These are phyloP conservation scores for Danaus chrysippus DNA, from an alignment of 2,888 invertebrate genomes.

Conservation along the genomic window DNA sequence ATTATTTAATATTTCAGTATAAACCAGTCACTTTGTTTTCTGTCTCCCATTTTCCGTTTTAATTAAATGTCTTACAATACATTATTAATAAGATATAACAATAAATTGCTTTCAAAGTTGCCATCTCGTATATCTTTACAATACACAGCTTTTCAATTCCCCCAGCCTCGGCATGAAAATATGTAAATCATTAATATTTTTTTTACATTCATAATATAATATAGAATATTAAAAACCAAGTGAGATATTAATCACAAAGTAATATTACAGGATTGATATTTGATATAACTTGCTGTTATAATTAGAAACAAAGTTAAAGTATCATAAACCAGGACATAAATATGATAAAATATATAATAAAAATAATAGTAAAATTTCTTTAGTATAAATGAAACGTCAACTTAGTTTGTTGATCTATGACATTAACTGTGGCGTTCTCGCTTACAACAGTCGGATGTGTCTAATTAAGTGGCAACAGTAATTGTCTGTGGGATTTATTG, in stretches of 20 bases:
- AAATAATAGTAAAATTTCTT: too few relatives aligned
- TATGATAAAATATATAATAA: too few relatives aligned
- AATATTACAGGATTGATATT: too few relatives aligned
- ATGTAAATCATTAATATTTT: not conserved
- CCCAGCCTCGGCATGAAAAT: not conserved
- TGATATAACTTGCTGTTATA: too few relatives aligned
- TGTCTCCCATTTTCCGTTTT: not conserved
- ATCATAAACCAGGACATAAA: too few relatives aligned
- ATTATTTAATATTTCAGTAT: too few relatives aligned
- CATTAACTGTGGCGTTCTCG: conserved; percentile 42
- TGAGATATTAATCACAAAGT: too few relatives aligned
- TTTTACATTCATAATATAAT: not conserved
- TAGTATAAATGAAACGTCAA: conserved; percentile 5
- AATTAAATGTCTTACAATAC: not conserved
- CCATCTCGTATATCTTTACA: not conserved
- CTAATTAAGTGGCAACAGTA: conserved; percentile 71
- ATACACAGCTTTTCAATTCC: not conserved
- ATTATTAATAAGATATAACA: not conserved
- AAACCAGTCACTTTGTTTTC: not conserved
- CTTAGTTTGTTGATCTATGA: conserved; percentile 39
- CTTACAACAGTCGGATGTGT: conserved; percentile 51
- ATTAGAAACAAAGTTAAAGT: too few relatives aligned
- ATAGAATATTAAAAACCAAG: too few relatives aligned
- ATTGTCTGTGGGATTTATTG: conserved; percentile 59
- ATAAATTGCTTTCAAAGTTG: not conserved